phyloP scores from a whole-genome alignment of 2,797 vertebrate species.

The Pampus argenteus region DNA sequence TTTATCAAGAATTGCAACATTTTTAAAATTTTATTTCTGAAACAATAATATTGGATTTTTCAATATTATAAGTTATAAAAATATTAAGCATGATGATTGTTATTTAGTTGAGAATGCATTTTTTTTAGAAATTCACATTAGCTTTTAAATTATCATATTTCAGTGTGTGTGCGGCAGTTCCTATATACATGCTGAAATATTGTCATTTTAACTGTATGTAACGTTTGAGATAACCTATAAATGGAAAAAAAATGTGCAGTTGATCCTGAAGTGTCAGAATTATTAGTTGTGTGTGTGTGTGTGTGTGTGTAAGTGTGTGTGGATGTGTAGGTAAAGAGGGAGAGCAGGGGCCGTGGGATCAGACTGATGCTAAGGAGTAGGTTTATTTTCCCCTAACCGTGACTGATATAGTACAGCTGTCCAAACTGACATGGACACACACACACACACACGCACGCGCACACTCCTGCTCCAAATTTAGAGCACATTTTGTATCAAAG shows the following conservation, averaged over 20 bases:
- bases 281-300: conserved; percentile 22
- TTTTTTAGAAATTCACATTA: not conserved
- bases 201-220: not conserved
- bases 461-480: conserved; percentile 32
- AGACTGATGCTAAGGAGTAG: conserved; percentile 64
- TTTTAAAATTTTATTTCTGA: too few species aligned
- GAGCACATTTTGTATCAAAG: conserved; percentile 32
- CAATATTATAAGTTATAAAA: not conserved
- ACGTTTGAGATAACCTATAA: too few species aligned
- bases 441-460: conserved; percentile 31
- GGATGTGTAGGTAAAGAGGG: conserved; percentile 30
- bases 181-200: not conserved
- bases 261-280: conserved; percentile 26
- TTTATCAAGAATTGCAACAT: too few species aligned
- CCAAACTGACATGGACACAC: conserved; percentile 65
- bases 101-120: not conserved
- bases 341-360: conserved; percentile 73
- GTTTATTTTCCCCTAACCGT: conserved; percentile 79
- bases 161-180: not conserved
- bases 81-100: not conserved
- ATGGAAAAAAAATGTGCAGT: not conserved
- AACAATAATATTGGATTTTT: too few species aligned
- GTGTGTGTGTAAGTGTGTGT: conserved; percentile 30
- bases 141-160: too few species aligned
- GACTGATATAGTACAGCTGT: conserved; percentile 85